phyloP scores from a whole-genome alignment of 2,113 vertebrate species.

The Nansenia antarctica region DNA sequence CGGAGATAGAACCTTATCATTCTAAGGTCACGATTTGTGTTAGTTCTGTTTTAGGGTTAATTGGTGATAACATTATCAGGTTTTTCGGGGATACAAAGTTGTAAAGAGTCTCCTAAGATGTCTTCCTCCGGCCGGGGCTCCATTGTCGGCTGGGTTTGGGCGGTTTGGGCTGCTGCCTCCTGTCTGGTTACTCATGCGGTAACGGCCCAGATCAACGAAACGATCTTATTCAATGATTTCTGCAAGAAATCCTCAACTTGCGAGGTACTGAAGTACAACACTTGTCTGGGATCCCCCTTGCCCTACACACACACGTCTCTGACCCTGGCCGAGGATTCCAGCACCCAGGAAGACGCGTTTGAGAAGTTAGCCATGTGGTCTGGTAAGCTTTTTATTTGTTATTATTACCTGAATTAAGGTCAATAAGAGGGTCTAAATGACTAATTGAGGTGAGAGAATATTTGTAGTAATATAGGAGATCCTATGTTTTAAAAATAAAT shows the following conservation, averaged over 20 bases:
- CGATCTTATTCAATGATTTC: conserved; percentile 69
- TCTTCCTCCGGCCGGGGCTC: conserved; percentile 64
- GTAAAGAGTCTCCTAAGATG: conserved; percentile 70
- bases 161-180: conserved; percentile 65
- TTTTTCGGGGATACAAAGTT: conserved; percentile 22
- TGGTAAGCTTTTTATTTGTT: conserved; percentile 72
- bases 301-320: conserved; percentile 91
- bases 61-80: too few relatives aligned
- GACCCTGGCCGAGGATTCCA: conserved; percentile 86
- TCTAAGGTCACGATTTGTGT: too few relatives aligned
- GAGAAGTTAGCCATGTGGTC: conserved; percentile 92
- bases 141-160: conserved; percentile 73
- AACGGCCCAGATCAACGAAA: conserved; percentile 65
- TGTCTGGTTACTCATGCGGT: conserved; percentile 47
- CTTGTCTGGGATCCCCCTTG: conserved; percentile 87
- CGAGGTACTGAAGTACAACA: conserved; percentile 82
- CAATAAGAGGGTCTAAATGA: too few relatives aligned
- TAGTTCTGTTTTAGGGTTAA: too few relatives aligned
- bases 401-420: too few relatives aligned
- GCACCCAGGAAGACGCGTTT: conserved; percentile 85
- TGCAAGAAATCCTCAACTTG: conserved; percentile 86
- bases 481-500: too few relatives aligned
- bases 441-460: neutral
- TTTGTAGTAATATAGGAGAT: neutral
- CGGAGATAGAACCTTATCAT: too few relatives aligned